Evolutionary conservation across 2,113 vertebrate genomes (phyloP).

Genomic region (Vimba vimba): DNA sequence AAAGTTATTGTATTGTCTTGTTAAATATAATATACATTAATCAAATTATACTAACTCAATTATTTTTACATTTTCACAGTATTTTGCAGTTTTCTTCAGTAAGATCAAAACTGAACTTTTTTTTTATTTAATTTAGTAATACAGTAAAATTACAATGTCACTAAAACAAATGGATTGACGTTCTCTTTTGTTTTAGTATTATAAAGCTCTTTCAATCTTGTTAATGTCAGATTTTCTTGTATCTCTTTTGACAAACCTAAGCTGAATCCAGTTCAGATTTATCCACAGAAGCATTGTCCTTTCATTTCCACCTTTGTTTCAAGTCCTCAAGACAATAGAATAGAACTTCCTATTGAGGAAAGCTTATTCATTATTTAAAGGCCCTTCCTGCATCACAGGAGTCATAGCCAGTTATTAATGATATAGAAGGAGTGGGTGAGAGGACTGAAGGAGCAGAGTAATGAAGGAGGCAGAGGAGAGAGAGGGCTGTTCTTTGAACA

Average conservation of each 20-base stretch:
- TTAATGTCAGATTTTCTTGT: neutral
- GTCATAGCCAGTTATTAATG: constrained; percentile 46
- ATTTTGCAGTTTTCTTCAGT: too few species aligned
- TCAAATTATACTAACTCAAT: neutral
- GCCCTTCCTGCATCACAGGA: constrained; percentile 53
- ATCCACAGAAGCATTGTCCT: constrained; percentile 39
- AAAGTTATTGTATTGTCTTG: neutral
- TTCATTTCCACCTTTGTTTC: constrained; percentile 62
- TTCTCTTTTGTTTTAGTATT: neutral
- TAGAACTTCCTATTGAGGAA: constrained; percentile 63
- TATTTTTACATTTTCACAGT: neutral
- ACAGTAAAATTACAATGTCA: neutral
- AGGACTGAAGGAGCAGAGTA: neutral
- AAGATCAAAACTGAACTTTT: neutral
- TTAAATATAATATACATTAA: neutral
- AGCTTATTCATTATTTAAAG: constrained; percentile 61
- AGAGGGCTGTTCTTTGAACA: constrained; percentile 26
- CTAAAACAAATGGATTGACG: neutral
- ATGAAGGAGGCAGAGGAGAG: constrained; percentile 25
- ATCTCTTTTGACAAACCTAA: constrained; percentile 40
- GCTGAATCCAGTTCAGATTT: constrained; percentile 37
- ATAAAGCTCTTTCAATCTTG: neutral
- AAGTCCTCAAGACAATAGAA: constrained; percentile 59
- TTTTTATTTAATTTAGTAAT: neutral
- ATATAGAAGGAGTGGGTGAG: constrained; percentile 25